These are phyloP conservation scores for Mesopsocus fuscifrons DNA, from an alignment of 2,888 invertebrate species.

Conservation along the genomic window DNA sequence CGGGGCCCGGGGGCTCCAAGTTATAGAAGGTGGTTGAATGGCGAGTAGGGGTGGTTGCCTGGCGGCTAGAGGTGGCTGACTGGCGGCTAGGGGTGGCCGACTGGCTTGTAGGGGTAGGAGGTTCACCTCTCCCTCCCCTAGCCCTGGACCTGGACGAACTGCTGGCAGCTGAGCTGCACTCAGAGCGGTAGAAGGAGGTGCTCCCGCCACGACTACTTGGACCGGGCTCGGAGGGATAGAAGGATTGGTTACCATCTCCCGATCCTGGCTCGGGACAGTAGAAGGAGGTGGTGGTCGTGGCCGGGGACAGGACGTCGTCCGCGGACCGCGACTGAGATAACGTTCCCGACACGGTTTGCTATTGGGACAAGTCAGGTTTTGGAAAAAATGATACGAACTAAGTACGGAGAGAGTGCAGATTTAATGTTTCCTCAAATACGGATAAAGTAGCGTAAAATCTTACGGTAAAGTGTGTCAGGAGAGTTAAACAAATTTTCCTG, in stretches of 20 bases:
- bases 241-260: slow-evolving; percentile 10
- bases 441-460: no score
- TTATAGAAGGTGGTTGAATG: neutral
- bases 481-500: no score
- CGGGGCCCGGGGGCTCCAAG: slow-evolving; percentile 21
- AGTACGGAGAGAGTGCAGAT: no score
- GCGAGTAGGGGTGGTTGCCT: neutral
- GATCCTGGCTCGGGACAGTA: neutral
- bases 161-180: neutral
- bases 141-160: neutral
- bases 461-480: no score
- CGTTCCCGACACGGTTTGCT: no score
- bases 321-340: neutral
- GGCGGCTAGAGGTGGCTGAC: neutral
- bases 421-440: no score
- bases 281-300: neutral
- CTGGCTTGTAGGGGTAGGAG: no score
- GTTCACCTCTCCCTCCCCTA: neutral
- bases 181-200: no score
- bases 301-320: neutral
- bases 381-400: no score
- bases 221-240: neutral
- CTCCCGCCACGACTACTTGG: no score
- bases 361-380: no score
- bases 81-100: neutral